Percentiles rank a stretch among this genome's conserved stretches.
Conservation (phyloP, 1,140 invertebrate species). For the Hycleus cichorii region DNA sequence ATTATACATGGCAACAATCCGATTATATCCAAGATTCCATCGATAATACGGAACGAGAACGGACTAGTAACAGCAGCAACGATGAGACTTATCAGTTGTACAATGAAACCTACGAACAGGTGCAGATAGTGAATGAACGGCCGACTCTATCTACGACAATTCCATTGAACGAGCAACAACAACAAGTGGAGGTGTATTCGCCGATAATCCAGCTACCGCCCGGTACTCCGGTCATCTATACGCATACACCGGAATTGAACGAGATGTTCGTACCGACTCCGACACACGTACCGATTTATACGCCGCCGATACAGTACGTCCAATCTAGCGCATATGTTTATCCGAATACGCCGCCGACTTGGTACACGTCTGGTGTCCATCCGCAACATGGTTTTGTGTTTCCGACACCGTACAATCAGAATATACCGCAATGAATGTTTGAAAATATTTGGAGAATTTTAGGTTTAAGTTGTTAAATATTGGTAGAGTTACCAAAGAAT, state of each 20-base stretch:
- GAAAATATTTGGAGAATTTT: too few species aligned
- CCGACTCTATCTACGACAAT: not conserved
- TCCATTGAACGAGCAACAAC: not conserved
- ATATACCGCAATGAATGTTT: not conserved
- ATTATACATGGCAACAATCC: not conserved
- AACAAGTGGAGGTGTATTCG: slow-evolving; percentile 21
- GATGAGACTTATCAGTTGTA: not conserved
- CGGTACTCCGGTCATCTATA: slow-evolving; percentile 26
- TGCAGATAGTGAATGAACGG: not conserved
- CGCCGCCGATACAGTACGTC: slow-evolving; percentile 27
- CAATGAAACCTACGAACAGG: not conserved
- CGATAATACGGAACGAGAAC: not conserved
- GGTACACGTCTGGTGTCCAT: slow-evolving; percentile 29
- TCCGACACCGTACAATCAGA: slow-evolving; percentile 15
- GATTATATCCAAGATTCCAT: not conserved
- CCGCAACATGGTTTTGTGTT: slow-evolving; percentile 35
- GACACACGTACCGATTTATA: slow-evolving; percentile 20
- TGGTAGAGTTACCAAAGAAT: not conserved
- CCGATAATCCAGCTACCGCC: slow-evolving; percentile 21
- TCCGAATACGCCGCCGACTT: slow-evolving; percentile 27
- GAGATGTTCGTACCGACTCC: slow-evolving; percentile 23
- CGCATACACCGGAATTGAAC: slow-evolving; percentile 20
- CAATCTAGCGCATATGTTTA: slow-evolving; percentile 27
- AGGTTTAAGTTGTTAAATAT: slow-evolving; percentile 1
- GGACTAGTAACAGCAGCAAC: not conserved